phyloP scores from a whole-genome alignment of 2,888 invertebrate genomes.

The Cactoblastis cactorum region DNA sequence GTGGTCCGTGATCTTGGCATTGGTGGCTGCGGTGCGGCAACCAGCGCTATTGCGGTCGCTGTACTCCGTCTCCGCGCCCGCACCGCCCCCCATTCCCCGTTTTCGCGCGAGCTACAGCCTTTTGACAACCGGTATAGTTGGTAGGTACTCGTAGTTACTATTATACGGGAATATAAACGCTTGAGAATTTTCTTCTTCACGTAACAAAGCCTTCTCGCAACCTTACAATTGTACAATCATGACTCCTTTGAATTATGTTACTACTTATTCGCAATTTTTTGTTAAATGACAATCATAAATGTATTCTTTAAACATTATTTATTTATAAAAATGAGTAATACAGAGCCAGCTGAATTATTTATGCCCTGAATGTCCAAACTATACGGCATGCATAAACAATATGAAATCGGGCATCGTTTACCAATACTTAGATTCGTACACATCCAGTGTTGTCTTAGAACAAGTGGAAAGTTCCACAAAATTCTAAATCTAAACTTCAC shows the following conservation, averaged over 20 bases:
- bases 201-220: conserved; percentile 57
- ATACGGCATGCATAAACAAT: conserved; percentile 8
- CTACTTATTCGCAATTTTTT: conserved; percentile 21
- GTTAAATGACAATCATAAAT: background rate
- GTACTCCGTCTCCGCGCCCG: conserved; percentile 56
- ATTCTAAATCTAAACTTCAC: conserved; percentile 14
- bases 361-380: conserved; percentile 1
- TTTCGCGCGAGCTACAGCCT: conserved; percentile 45
- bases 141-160: conserved; percentile 34
- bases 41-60: conserved; percentile 72
- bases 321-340: background rate
- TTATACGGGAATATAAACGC: conserved; percentile 49
- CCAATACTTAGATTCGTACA: background rate
- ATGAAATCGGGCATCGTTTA: background rate
- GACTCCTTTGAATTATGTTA: conserved; percentile 41
- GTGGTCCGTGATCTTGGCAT: conserved; percentile 82
- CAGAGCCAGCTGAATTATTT: background rate
- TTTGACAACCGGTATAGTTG: conserved; percentile 75
- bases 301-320: background rate
- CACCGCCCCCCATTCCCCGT: conserved; percentile 27
- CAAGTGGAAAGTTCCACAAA: conserved; percentile 11
- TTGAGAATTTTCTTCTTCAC: conserved; percentile 73
- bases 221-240: conserved; percentile 55
- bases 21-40: conserved; percentile 65
- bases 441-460: conserved; percentile 6